Percentiles rank a stretch among this genome's conserved stretches.
Evolutionary conservation across 2,888 invertebrate species (phyloP).

Genomic region (Ypsolopha scabrella): DNA sequence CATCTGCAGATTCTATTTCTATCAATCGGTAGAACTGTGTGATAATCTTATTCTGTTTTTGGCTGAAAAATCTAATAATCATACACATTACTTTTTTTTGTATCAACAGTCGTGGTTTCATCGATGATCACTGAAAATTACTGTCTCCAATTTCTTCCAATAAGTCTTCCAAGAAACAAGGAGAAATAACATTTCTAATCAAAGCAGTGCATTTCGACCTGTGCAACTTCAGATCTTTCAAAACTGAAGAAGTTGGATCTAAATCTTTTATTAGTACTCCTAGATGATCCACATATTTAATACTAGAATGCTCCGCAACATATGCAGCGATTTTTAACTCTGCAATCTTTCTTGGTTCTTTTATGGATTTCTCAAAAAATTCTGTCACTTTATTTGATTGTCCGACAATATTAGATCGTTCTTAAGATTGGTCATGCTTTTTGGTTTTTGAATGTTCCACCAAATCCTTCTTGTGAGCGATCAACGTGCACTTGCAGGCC

Average conservation of each 20-base stretch:
- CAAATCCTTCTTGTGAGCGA: no score
- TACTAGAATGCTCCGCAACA: no score
- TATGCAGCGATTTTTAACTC: no score
- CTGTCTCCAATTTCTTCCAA: background rate
- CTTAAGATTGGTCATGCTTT: background rate
- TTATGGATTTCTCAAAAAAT: no score
- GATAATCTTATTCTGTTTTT: slow-evolving; percentile 3
- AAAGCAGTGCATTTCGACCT: background rate
- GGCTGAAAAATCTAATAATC: slow-evolving; percentile 1
- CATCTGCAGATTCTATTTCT: slow-evolving; percentile 4
- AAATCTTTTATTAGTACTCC: background rate
- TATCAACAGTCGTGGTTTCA: background rate
- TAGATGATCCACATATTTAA: background rate
- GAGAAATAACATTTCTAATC: background rate
- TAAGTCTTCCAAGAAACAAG: background rate
- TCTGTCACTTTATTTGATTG: no score
- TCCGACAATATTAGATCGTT: background rate
- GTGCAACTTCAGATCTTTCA: background rate
- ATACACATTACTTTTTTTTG: background rate
- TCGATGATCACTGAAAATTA: background rate
- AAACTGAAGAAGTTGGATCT: background rate
- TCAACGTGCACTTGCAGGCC: no score
- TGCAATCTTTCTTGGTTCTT: no score
- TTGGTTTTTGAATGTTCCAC: background rate
- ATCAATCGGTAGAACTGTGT: slow-evolving; percentile 3